Evolutionary conservation across 2,113 vertebrate species (phyloP).

Genomic region (Empidonax traillii): DNA sequence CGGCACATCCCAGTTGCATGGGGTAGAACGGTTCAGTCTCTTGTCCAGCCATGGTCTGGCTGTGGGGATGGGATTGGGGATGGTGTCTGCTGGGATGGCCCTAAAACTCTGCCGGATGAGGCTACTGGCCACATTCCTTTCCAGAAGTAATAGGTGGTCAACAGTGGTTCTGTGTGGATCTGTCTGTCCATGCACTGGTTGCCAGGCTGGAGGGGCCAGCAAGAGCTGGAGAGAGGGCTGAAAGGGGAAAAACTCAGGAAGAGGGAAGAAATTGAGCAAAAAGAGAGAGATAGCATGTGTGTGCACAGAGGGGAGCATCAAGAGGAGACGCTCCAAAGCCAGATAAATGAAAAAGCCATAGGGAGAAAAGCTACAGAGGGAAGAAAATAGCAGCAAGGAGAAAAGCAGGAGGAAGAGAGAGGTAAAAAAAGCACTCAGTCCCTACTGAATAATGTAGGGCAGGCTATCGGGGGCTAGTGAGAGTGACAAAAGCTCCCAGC

Average conservation of each 20-base stretch:
- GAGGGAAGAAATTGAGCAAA: not conserved
- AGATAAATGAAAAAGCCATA: not conserved
- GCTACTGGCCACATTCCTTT: not conserved
- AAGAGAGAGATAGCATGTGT: not conserved
- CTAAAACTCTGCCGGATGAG: not conserved
- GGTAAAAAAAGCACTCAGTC: not conserved
- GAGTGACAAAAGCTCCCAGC: constrained; percentile 19
- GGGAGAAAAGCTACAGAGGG: not conserved
- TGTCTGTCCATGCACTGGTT: accelerated
- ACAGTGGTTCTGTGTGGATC: not conserved
- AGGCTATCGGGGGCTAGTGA: constrained; percentile 12
- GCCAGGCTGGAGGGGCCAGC: not conserved
- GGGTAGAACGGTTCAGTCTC: not conserved
- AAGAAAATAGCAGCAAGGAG: not conserved
- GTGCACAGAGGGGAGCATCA: not conserved
- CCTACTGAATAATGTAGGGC: constrained; percentile 37
- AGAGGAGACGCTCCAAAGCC: accelerated
- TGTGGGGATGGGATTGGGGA: not conserved
- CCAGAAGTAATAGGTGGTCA: not conserved
- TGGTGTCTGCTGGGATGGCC: not conserved
- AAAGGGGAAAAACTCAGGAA: not conserved
- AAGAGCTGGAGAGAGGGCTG: not conserved
- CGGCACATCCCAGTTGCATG: accelerated
- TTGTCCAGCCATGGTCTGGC: not conserved
- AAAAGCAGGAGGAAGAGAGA: not conserved